Evolutionary conservation across 2,797 vertebrate species (phyloP).

Genomic region (Rhabdomys pumilio): DNA sequence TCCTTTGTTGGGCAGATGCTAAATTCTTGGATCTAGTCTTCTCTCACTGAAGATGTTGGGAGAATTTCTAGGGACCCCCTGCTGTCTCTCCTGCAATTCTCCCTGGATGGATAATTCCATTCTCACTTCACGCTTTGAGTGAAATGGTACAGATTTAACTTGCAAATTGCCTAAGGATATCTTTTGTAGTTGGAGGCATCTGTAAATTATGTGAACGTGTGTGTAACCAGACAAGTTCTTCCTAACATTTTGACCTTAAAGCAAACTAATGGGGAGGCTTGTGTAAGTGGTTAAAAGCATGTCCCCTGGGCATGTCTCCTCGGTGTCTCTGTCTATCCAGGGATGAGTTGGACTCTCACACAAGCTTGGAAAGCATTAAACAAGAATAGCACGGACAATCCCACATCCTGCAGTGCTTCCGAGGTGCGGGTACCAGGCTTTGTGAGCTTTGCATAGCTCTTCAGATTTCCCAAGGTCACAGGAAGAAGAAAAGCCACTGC

Average conservation of each 20-base stretch:
- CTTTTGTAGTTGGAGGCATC: slow-evolving; percentile 72
- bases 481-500: neutral
- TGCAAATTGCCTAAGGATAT: slow-evolving; percentile 75
- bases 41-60: slow-evolving; percentile 58
- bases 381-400: neutral
- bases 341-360: neutral
- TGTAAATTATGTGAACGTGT: slow-evolving; percentile 74
- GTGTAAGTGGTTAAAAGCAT: slow-evolving; percentile 41
- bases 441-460: slow-evolving; percentile 15
- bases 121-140: slow-evolving; percentile 69
- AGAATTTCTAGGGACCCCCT: slow-evolving; percentile 72
- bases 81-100: slow-evolving; percentile 70
- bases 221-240: slow-evolving; percentile 64
- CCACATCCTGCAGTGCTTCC: neutral
- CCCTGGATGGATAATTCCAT: slow-evolving; percentile 70
- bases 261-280: slow-evolving; percentile 43
- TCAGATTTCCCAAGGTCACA: neutral
- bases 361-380: neutral
- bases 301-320: neutral
- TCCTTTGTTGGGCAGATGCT: slow-evolving; percentile 73
- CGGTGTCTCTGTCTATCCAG: slow-evolving; percentile 23
- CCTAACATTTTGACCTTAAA: slow-evolving; percentile 68
- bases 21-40: slow-evolving; percentile 69
- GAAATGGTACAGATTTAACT: slow-evolving; percentile 78
- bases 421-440: neutral